Conservation (phyloP, 2,888 invertebrate genomes). For the Acanthococcus lagerstroemiae region DNA sequence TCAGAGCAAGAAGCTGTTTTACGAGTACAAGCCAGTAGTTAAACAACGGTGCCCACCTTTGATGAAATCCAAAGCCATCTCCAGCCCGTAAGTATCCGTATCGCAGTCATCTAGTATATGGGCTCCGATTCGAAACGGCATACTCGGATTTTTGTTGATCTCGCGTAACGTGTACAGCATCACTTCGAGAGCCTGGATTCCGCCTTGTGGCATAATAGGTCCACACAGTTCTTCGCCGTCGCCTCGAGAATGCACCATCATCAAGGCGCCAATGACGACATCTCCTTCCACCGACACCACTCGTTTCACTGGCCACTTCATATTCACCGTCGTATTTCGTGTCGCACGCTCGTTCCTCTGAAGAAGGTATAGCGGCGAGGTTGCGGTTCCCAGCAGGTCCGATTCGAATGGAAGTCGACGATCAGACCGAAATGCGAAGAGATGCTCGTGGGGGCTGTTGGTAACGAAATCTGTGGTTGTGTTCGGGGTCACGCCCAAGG, state of each 20-base stretch:
- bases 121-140: slow-evolving; percentile 69
- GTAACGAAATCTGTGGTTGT: not conserved
- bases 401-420: no score
- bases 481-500: not conserved
- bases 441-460: not conserved
- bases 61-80: slow-evolving; percentile 93
- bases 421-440: no score
- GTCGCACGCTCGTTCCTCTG: not conserved
- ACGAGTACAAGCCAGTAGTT: no score
- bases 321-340: not conserved
- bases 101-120: slow-evolving; percentile 90
- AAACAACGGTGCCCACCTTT: no score
- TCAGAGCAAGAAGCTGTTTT: no score
- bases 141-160: slow-evolving; percentile 54
- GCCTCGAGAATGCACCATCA: slow-evolving; percentile 91
- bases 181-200: slow-evolving; percentile 76
- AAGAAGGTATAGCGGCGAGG: not conserved
- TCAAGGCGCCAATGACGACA: slow-evolving; percentile 76
- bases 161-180: slow-evolving; percentile 84
- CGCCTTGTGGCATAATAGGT: slow-evolving; percentile 88
- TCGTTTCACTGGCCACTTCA: slow-evolving; percentile 68
- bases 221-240: slow-evolving; percentile 74
- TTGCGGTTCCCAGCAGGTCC: not conserved
- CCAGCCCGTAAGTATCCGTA: slow-evolving; percentile 88
- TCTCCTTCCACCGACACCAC: slow-evolving; percentile 82